Evolutionary conservation across 2,113 vertebrate species (phyloP), one percentile per base, ranked within the genome.

Genomic region (Labrus mixtus): DNA sequence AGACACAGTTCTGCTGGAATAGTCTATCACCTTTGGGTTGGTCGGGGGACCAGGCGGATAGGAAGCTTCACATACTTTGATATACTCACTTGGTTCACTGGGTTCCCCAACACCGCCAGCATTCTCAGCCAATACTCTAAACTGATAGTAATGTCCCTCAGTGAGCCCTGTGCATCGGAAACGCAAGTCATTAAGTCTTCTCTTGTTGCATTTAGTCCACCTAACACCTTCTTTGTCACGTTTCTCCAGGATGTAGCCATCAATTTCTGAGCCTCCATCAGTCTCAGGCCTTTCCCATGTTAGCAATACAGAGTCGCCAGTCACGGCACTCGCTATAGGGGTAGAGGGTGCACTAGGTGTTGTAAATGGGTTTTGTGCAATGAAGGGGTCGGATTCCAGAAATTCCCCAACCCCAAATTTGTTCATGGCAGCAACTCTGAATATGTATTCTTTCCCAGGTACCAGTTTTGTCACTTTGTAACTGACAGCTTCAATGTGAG

Each of bases 191-290:
- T 89, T 96, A 46, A 99, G 89, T 82, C 96, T 95, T 93, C 98
- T 97, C 90, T 96, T 99, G 91, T 98, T 99, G 89, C 98, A 99
- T 80, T 97, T 99, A 64, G 96, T 96, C 98, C 98, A 99, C 73
- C 97, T 93, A 61, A 99, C 84, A 20, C 97, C 97, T 16, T 98
- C 97, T 94, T 98, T 99, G 86, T 99, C 98, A 87, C 96, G 92
- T 90, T 98, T 99, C 88, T 99, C 98, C 90, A 99, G 89, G 84
- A 98, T 94, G 76, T 97, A 99, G 53, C 96, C 96, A 78, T 99
- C 98, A 77, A 99, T 98, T 91, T 96, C 96, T 78, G 97, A 96
- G 70, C 98, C 98, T 20, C 98, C 97, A 68, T 99, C 93, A 63
- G 95, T 95, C 72, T 93, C 93, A 54, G 98, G 98, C 43, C 97